A percentile compares a stretch with the other conserved stretches of the same genome.
These are phyloP conservation scores for Typhlichthys subterraneus DNA, from an alignment of 2,797 vertebrate genomes.

Conservation along the genomic window DNA sequence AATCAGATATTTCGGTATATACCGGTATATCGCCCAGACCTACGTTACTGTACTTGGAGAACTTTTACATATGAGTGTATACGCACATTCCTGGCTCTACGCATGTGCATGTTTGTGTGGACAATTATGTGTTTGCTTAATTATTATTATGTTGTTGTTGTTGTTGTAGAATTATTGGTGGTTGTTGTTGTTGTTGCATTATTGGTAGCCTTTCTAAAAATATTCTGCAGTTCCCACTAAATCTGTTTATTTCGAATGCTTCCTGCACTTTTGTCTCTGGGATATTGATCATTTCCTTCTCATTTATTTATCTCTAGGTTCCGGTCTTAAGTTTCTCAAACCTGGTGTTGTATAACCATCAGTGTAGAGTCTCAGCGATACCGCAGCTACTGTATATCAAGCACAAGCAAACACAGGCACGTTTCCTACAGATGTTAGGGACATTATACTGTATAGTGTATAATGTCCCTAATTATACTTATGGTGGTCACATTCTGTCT, in stretches of 20 bases:
- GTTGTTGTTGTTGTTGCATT: too few species aligned
- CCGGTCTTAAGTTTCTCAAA: slow-evolving; percentile 15
- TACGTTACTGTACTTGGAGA: background rate
- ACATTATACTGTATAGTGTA: background rate
- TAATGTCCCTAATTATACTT: too few species aligned
- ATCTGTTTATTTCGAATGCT: slow-evolving; percentile 6
- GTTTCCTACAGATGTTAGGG: background rate
- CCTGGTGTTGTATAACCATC: slow-evolving; percentile 38
- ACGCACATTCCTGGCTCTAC: too few species aligned
- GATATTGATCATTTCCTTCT: slow-evolving; percentile 3
- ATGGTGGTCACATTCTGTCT: slow-evolving; percentile 6
- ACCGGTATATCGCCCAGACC: too few species aligned
- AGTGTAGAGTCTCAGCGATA: slow-evolving; percentile 24
- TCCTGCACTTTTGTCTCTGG: background rate
- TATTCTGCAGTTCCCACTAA: background rate
- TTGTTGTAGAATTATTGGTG: background rate
- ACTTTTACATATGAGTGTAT: background rate
- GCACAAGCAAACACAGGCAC: slow-evolving; percentile 10
- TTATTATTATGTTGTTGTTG: background rate
- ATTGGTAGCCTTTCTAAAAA: background rate
- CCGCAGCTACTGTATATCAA: slow-evolving; percentile 18
- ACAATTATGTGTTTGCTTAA: background rate
- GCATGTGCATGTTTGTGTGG: background rate
- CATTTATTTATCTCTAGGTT: slow-evolving; percentile 8
- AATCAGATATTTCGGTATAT: too few species aligned